These are phyloP conservation scores for Saguinus imperator DNA, from an alignment of 2,113 vertebrate genomes.

Conservation along the genomic window DNA sequence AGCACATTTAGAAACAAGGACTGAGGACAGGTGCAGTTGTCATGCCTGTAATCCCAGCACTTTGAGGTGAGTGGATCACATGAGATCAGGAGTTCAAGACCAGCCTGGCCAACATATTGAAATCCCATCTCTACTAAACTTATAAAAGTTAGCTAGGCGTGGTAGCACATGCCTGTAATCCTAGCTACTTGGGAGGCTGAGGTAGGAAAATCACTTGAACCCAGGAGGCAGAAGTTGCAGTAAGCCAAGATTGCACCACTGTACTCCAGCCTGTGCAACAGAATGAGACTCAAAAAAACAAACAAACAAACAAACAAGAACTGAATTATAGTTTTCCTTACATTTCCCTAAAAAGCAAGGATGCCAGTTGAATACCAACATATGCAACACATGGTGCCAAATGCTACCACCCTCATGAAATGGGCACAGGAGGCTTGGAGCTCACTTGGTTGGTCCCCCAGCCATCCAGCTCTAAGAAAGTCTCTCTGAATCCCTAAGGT, in stretches of 20 bases:
- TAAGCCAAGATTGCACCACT: too few relatives aligned
- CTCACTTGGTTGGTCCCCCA: rapidly evolving
- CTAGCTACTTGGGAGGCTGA: too few relatives aligned
- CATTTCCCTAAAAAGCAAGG: constrained; percentile 10
- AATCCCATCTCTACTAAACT: not conserved
- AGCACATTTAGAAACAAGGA: not conserved
- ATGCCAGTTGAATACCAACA: not conserved
- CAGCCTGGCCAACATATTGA: not conserved
- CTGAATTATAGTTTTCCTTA: not conserved
- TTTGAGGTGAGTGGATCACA: not conserved
- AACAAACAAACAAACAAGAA: too few relatives aligned
- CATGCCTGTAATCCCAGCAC: not conserved
- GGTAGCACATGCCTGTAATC: too few relatives aligned
- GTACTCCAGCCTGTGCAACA: too few relatives aligned
- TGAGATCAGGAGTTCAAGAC: not conserved
- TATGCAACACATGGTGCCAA: not conserved
- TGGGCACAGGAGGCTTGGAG: not conserved
- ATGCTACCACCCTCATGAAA: not conserved
- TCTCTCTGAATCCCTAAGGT: not conserved
- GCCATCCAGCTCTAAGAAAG: not conserved
- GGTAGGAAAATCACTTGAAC: too few relatives aligned
- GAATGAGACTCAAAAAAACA: too few relatives aligned
- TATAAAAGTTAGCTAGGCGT: too few relatives aligned
- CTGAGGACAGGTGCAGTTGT: not conserved
- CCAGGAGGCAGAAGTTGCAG: too few relatives aligned